Evolutionary conservation across 2,888 invertebrate species (phyloP).

Genomic region (Ecliptopera silaceata): DNA sequence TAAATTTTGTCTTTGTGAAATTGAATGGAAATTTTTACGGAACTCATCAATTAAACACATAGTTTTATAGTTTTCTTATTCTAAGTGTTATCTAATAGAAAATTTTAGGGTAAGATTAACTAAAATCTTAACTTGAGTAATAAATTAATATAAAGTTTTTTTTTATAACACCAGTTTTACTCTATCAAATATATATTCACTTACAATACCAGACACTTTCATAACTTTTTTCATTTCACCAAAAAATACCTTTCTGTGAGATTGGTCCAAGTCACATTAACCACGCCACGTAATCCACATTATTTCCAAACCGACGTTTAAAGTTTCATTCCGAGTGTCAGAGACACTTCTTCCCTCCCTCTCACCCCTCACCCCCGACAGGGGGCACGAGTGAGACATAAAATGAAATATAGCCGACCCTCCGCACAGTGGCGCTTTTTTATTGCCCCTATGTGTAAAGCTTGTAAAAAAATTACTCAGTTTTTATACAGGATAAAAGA

Average conservation of each 20-base stretch:
- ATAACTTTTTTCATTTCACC: constrained; percentile 28
- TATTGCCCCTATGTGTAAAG: constrained; percentile 76
- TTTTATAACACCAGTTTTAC: not conserved
- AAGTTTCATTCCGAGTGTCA: constrained; percentile 73
- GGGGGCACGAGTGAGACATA: constrained; percentile 53
- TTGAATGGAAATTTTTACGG: not conserved
- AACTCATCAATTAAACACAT: not conserved
- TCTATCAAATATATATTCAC: constrained; percentile 9
- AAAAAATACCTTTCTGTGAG: constrained; percentile 34
- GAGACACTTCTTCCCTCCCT: constrained; percentile 51
- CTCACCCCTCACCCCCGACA: constrained; percentile 39
- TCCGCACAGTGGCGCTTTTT: constrained; percentile 65
- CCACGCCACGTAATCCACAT: constrained; percentile 64
- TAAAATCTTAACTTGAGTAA: too few species aligned
- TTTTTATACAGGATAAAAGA: constrained; percentile 13
- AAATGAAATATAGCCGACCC: constrained; percentile 71
- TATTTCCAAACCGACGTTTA: constrained; percentile 69
- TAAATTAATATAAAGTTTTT: too few species aligned
- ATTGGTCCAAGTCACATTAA: constrained; percentile 44
- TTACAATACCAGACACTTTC: constrained; percentile 20
- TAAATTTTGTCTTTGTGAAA: not conserved
- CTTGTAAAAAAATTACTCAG: constrained; percentile 72
- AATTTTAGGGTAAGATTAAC: too few species aligned
- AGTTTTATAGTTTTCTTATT: not conserved
- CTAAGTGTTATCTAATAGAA: too few species aligned